Evolutionary conservation across 2,113 vertebrate genomes (phyloP).

Genomic region (Leucopsar rothschildi): DNA sequence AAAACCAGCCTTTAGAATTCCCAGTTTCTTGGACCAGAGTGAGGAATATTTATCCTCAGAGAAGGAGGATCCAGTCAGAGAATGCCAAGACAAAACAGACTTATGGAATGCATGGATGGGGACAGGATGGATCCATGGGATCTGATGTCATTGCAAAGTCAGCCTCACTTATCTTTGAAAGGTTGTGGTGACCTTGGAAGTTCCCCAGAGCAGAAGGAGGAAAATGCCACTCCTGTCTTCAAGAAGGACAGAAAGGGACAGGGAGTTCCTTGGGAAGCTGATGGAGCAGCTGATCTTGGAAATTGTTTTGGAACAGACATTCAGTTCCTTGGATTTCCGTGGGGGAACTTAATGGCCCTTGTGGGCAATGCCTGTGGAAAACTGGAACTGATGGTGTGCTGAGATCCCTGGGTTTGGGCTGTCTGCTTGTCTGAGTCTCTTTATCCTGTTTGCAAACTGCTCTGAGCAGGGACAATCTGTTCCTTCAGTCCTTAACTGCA

Average conservation of each 20-base stretch:
- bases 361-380: background rate
- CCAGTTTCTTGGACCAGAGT: background rate
- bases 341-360: background rate
- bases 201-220: background rate
- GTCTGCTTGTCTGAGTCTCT: background rate
- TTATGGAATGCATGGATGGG: background rate
- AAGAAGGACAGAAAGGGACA: background rate
- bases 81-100: accelerated
- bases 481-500: background rate
- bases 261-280: background rate
- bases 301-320: background rate
- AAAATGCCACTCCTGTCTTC: background rate
- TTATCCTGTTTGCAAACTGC: background rate
- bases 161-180: background rate
- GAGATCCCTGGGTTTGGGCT: background rate
- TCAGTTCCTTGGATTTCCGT: background rate
- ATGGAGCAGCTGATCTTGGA: background rate
- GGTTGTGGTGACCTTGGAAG: background rate
- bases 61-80: background rate
- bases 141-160: background rate
- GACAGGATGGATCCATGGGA: too few species aligned
- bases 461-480: background rate
- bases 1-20: background rate
- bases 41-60: background rate
- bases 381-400: background rate